Base-by-base conservation (phyloP, 2,113 vertebrate genomes). In the Austrofundulus limnaeus region DNA sequence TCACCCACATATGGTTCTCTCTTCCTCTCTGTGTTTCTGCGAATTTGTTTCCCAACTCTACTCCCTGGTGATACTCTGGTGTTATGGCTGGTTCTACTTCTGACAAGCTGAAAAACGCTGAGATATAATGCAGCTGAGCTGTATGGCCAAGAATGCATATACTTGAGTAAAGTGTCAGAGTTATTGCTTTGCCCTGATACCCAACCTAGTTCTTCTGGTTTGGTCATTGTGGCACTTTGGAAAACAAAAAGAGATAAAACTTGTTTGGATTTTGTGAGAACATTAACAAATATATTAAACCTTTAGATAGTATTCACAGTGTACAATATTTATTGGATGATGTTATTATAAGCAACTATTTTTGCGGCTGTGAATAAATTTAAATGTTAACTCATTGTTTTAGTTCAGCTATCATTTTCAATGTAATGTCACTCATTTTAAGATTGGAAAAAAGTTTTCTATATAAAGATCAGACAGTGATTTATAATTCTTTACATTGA, bases 81-180 rank as follows among this genome's bases (percentile, higher is more conserved):
- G 82, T 87, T 88, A 83, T 84, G 81, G 80, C 85, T 96, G 94
- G 94, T 92, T 94, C 94, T 91, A 94, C 94, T 90, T 96, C 94
- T 86, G 95, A 94, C 95, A 95, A 94, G 53, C 81, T 90, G 87
- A 94, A 94, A 92, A 97, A 95, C 60, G 90, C 89, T 4, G 92
- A 93, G 91, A 94, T 95, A 89, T 95, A 94, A 77, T 92, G 85
- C 83, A 96, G 95, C 16, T 94, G 94, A 88, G 94, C 92, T 42
- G 0, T 2, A 0, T 42, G 17, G 78, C 75, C 79, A 81, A 82
- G 85, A 38, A 85, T 82, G 68, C 65, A 74, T 69, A 41, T 34
- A 51, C 39, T 75, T 63, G 68, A 75, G 68, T 54, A 53, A 68
- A 57, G 74, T 76, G 65, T 83, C 74, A 61, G 75, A 70, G 69